Conservation (phyloP, 92 coral and sea anemone genomes). For the Zoanthus solanderi region DNA sequence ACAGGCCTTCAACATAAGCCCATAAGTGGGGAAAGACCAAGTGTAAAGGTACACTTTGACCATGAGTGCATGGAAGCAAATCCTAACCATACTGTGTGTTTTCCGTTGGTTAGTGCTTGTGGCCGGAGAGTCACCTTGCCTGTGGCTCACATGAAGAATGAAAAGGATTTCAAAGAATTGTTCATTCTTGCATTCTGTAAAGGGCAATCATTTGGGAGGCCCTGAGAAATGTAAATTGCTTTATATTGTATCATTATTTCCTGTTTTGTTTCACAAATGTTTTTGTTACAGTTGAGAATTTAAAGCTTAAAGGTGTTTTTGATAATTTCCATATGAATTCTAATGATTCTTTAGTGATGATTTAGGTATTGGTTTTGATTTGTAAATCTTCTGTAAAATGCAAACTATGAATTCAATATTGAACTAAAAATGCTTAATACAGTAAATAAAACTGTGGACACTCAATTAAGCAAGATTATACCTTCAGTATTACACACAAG, state of each 20-base stretch:
- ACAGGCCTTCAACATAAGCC: constrained; percentile 69
- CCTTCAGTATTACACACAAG: not conserved
- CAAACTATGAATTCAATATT: not conserved
- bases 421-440: not conserved
- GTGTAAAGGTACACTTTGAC: constrained; percentile 29
- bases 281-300: not conserved
- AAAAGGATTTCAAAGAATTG: constrained; percentile 32
- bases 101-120: constrained; percentile 52
- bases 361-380: not conserved
- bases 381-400: not conserved
- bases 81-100: constrained; percentile 42
- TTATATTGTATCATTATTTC: not conserved
- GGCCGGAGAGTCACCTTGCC: constrained; percentile 49
- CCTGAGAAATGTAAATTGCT: not conserved
- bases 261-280: not conserved
- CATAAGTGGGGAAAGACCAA: not conserved
- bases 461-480: not conserved
- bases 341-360: not conserved
- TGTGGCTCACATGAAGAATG: constrained; percentile 49
- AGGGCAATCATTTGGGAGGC: not conserved
- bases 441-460: not conserved
- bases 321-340: not conserved
- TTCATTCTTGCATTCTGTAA: constrained; percentile 40
- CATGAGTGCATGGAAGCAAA: constrained; percentile 54
- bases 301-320: not conserved